Conservation (phyloP, 2,113 vertebrate species). For the Felis chaus region DNA sequence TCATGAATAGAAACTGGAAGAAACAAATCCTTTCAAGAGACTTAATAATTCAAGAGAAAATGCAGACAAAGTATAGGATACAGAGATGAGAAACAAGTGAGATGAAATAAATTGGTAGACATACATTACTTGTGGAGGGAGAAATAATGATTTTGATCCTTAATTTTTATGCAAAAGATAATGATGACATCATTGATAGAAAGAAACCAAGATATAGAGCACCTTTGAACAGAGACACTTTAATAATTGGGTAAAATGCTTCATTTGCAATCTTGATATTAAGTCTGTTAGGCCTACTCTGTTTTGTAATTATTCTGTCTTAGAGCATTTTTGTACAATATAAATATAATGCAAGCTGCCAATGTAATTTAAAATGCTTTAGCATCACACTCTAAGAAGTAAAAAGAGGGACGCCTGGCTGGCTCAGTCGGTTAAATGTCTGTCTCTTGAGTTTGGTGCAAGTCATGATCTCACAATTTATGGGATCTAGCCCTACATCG, state of each 20-base stretch:
- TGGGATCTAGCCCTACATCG: too few relatives aligned
- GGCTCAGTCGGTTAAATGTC: too few relatives aligned
- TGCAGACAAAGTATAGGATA: neutral
- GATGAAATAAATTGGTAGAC: neutral
- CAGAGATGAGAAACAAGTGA: neutral
- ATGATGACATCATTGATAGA: neutral
- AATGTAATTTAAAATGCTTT: constrained; percentile 3
- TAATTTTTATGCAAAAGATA: neutral
- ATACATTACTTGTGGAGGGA: neutral
- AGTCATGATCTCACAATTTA: too few relatives aligned
- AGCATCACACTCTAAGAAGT: neutral
- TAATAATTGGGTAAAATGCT: neutral
- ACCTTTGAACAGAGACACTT: constrained; percentile 7
- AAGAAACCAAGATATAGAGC: neutral
- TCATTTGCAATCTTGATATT: neutral
- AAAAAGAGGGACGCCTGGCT: neutral
- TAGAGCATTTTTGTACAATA: neutral
- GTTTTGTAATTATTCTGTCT: neutral
- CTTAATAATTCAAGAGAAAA: neutral
- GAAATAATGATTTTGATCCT: constrained; percentile 10
- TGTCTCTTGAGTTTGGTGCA: too few relatives aligned
- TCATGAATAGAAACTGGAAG: neutral
- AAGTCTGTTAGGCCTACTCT: neutral
- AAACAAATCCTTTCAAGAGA: neutral
- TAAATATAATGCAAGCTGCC: neutral